phyloP scores from a whole-genome alignment of 1,140 invertebrate genomes.

The Neodiprion virginianus region DNA sequence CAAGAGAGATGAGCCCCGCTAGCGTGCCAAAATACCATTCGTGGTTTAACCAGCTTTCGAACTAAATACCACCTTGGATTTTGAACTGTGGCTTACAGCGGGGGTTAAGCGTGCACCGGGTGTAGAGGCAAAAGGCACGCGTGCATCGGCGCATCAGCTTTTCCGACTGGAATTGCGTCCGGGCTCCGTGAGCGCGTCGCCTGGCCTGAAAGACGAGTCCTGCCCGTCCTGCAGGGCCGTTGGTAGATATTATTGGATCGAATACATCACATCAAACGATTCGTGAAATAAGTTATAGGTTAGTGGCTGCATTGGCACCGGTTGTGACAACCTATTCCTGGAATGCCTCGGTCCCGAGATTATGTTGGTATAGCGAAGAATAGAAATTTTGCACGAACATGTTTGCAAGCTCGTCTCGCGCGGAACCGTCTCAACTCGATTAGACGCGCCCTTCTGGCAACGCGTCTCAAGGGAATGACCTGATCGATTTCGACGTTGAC shows the following conservation, averaged over 20 bases:
- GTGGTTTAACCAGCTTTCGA: slow-evolving; percentile 5
- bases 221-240: slow-evolving; percentile 18
- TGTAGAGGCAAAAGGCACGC: too few species aligned
- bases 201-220: slow-evolving; percentile 41
- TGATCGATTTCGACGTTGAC: too few species aligned
- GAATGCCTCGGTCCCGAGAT: slow-evolving; percentile 43
- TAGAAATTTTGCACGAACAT: slow-evolving; percentile 1
- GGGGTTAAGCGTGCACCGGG: neutral
- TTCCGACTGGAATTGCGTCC: neutral
- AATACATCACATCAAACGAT: slow-evolving; percentile 65
- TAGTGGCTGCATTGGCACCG: slow-evolving; percentile 64
- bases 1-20: slow-evolving; percentile 50
- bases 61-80: slow-evolving; percentile 5
- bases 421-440: too few species aligned
- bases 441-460: too few species aligned
- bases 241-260: slow-evolving; percentile 63
- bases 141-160: neutral
- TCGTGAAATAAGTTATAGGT: slow-evolving; percentile 65
- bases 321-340: slow-evolving; percentile 61
- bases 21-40: slow-evolving; percentile 51
- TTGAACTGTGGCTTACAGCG: neutral
- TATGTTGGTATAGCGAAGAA: neutral
- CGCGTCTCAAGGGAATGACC: too few species aligned
- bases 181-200: neutral
- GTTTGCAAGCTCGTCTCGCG: neutral